phyloP scores from a whole-genome alignment of 2,113 vertebrate genomes.

The Equus przewalskii region DNA sequence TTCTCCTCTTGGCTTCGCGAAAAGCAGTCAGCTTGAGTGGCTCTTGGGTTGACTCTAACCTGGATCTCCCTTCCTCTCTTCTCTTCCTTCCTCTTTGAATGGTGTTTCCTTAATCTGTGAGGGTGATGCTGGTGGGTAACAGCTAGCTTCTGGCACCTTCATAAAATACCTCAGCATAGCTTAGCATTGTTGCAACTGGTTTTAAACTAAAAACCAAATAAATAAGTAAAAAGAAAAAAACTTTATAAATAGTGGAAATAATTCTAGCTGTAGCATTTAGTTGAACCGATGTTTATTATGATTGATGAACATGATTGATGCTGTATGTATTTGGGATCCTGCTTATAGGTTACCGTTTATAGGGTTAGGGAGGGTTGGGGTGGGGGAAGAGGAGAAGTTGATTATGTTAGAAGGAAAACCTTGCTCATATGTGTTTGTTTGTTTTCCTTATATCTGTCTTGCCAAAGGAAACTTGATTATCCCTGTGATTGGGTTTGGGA shows the following conservation, averaged over 20 bases:
- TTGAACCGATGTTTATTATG: slow-evolving; percentile 90
- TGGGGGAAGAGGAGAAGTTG: slow-evolving; percentile 78
- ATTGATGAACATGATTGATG: slow-evolving; percentile 86
- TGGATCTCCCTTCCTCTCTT: slow-evolving; percentile 58
- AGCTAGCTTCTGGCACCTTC: slow-evolving; percentile 91
- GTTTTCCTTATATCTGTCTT: slow-evolving; percentile 90
- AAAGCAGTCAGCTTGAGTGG: not conserved
- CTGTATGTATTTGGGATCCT: slow-evolving; percentile 89
- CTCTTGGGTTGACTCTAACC: slow-evolving; percentile 14
- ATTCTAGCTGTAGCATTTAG: slow-evolving; percentile 94
- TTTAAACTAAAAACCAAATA: slow-evolving; percentile 91
- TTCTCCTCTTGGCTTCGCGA: not conserved
- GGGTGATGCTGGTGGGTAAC: slow-evolving; percentile 85
- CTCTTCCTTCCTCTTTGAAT: slow-evolving; percentile 51
- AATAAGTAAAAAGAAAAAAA: slow-evolving; percentile 85
- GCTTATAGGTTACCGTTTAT: slow-evolving; percentile 88
- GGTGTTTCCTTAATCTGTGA: slow-evolving; percentile 85
- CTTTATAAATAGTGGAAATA: slow-evolving; percentile 92
- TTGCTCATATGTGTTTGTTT: slow-evolving; percentile 77
- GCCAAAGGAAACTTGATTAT: slow-evolving; percentile 95
- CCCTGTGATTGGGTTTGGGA: slow-evolving; percentile 87
- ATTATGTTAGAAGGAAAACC: slow-evolving; percentile 87
- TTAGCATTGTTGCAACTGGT: slow-evolving; percentile 91
- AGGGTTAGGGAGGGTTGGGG: slow-evolving; percentile 84
- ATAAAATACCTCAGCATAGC: slow-evolving; percentile 98